Evolutionary conservation across 2,797 vertebrate genomes (phyloP).

Genomic region (Hozukius guyotensis): DNA sequence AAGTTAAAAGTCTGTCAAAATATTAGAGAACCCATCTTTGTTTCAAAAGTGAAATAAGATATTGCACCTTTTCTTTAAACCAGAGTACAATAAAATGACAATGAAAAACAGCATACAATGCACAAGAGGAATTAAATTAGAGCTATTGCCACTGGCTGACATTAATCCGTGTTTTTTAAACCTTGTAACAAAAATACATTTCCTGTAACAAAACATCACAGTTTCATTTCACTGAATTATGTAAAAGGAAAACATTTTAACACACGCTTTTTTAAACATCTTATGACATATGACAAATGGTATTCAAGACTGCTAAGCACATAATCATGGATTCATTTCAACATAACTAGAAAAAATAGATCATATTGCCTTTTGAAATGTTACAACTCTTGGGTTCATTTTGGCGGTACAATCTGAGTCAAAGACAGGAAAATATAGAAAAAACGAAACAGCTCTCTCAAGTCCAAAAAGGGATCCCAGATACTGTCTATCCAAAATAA

Average conservation of each 20-base stretch:
- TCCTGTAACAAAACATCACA: conserved; percentile 91
- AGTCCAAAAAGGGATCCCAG: conserved; percentile 85
- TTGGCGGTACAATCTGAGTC: conserved; percentile 84
- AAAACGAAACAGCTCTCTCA: conserved; percentile 80
- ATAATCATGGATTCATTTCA: conserved; percentile 86
- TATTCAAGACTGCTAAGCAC: conserved; percentile 98
- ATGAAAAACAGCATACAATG: conserved; percentile 86
- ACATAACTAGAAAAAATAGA: conserved; percentile 91
- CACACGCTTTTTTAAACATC: conserved; percentile 84
- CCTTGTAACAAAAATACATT: conserved; percentile 86
- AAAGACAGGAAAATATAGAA: conserved; percentile 82
- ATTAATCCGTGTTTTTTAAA: conserved; percentile 74
- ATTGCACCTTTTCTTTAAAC: conserved; percentile 88
- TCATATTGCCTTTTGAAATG: conserved; percentile 92
- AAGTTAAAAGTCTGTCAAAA: conserved; percentile 87
- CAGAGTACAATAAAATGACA: conserved; percentile 89
- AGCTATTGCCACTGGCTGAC: conserved; percentile 80
- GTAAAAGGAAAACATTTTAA: conserved; percentile 82
- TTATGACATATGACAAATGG: conserved; percentile 75
- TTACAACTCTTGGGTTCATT: conserved; percentile 89
- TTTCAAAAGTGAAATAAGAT: conserved; percentile 89
- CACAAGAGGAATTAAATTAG: conserved; percentile 87
- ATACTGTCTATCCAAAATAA: conserved; percentile 88
- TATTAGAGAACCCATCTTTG: conserved; percentile 87
- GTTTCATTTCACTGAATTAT: conserved; percentile 88